phyloP scores from a whole-genome alignment of 2,113 vertebrate species.

The Saguinus imperator region DNA sequence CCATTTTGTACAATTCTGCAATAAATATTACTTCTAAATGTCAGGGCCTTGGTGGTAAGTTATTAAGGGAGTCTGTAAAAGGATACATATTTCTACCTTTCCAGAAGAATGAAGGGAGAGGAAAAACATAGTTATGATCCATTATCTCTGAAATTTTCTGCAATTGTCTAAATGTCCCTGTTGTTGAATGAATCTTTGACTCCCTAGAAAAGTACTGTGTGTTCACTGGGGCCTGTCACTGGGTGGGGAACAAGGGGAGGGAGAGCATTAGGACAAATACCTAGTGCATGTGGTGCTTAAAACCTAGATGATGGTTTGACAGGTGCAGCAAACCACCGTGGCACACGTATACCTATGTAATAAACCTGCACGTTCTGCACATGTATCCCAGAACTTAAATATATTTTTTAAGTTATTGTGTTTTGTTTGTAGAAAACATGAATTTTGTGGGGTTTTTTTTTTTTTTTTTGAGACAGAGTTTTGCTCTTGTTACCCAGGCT shows the following conservation, averaged over 20 bases:
- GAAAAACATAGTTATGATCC: neutral
- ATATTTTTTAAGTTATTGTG: too few species aligned
- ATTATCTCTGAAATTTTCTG: neutral
- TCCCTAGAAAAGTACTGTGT: neutral
- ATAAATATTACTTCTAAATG: conserved; percentile 21
- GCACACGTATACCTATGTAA: too few species aligned
- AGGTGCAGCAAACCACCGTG: too few species aligned
- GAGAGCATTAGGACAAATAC: too few species aligned
- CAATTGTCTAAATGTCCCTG: neutral
- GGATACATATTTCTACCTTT: conserved; percentile 1
- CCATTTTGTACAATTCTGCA: conserved; percentile 14
- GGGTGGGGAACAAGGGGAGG: too few species aligned
- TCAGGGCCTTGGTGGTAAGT: neutral
- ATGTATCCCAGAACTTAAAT: too few species aligned
- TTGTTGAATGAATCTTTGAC: neutral
- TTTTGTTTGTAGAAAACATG: neutral
- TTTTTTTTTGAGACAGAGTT: too few species aligned
- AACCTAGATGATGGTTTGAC: too few species aligned
- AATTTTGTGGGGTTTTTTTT: neutral
- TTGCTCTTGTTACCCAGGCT: too few species aligned
- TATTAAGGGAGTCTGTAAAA: neutral
- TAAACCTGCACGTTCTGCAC: too few species aligned
- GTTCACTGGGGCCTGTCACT: neutral
- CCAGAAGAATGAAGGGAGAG: neutral
- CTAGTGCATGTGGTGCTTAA: too few species aligned